A percentile compares a stretch with the other conserved stretches of the same genome.
These are phyloP conservation scores for Nerophis lumbriciformis DNA, from an alignment of 2,113 vertebrate genomes.

Conservation along the genomic window DNA sequence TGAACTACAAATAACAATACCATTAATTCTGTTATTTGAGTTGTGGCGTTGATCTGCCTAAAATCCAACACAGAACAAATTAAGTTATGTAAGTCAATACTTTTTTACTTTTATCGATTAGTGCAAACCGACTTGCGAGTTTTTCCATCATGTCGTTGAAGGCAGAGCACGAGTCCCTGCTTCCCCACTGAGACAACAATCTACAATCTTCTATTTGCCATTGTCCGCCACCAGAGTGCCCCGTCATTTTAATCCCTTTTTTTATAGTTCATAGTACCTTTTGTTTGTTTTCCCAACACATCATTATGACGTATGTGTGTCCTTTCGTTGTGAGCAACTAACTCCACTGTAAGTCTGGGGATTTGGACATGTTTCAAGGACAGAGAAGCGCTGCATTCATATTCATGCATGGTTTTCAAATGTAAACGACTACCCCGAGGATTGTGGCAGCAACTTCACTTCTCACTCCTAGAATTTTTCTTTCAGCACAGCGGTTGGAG, in stretches of 20 bases:
- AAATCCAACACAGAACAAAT: too few species aligned
- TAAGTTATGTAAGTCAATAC: too few species aligned
- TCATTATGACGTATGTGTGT: slow-evolving; percentile 7
- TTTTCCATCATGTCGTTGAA: slow-evolving; percentile 4
- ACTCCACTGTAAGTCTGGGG: slow-evolving; percentile 23
- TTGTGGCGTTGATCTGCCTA: too few species aligned
- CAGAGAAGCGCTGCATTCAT: slow-evolving; percentile 39
- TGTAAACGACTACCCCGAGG: slow-evolving; percentile 54
- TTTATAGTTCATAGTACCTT: not conserved
- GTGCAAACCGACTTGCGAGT: too few species aligned
- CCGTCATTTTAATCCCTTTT: slow-evolving; percentile 5
- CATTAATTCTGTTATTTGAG: too few species aligned
- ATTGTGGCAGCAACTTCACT: slow-evolving; percentile 38
- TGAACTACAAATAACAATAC: too few species aligned
- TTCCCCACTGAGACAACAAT: slow-evolving; percentile 16
- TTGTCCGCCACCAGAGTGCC: slow-evolving; percentile 2
- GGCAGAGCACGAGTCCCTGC: slow-evolving; percentile 28
- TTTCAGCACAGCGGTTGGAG: slow-evolving; percentile 31
- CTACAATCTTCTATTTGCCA: slow-evolving; percentile 36
- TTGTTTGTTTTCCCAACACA: slow-evolving; percentile 5
- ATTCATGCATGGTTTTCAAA: slow-evolving; percentile 53
- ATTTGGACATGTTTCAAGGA: slow-evolving; percentile 44
- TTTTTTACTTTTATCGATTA: too few species aligned
- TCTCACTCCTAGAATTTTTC: slow-evolving; percentile 16
- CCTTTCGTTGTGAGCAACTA: slow-evolving; percentile 4